A percentile compares a stretch with the other conserved stretches of the same genome.
These are phyloP conservation scores for Jordanella pulchra DNA, from an alignment of 2,797 vertebrate genomes.

Conservation along the genomic window DNA sequence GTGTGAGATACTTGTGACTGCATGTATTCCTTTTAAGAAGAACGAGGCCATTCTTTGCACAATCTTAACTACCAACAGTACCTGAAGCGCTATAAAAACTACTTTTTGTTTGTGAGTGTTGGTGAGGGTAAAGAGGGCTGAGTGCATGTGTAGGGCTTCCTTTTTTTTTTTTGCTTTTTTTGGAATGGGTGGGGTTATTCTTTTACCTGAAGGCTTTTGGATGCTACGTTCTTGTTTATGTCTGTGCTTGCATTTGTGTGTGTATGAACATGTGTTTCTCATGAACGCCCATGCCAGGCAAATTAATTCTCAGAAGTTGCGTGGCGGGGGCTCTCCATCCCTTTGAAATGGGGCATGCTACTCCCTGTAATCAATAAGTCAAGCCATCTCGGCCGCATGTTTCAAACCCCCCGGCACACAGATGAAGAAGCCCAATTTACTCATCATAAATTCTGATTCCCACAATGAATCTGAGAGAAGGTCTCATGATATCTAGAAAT, in stretches of 20 bases:
- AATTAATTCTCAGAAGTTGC: constrained; percentile 88
- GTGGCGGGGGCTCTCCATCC: constrained; percentile 81
- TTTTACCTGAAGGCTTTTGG: constrained; percentile 74
- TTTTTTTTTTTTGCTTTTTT: constrained; percentile 20
- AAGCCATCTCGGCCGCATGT: constrained; percentile 83
- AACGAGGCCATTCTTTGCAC: constrained; percentile 25
- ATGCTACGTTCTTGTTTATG: constrained; percentile 62
- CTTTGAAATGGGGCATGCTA: constrained; percentile 86
- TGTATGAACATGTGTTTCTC: constrained; percentile 85
- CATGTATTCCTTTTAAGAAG: constrained; percentile 31
- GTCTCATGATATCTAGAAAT: constrained; percentile 75
- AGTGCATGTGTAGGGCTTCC: constrained; percentile 46
- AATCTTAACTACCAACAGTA: constrained; percentile 72
- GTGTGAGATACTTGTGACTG: constrained; percentile 37
- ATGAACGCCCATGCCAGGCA: constrained; percentile 84
- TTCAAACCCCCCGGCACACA: constrained; percentile 81
- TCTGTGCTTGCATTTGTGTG: constrained; percentile 52
- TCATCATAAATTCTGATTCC: constrained; percentile 83
- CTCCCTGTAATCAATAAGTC: constrained; percentile 87
- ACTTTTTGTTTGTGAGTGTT: constrained; percentile 27
- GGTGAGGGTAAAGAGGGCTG: constrained; percentile 32
- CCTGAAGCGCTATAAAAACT: constrained; percentile 68
- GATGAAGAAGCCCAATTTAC: constrained; percentile 81
- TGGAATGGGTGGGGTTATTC: constrained; percentile 34
- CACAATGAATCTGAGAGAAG: constrained; percentile 80